Percentiles rank a stretch among this genome's conserved stretches.
These are phyloP conservation scores for Melinopterus prodromus DNA, from an alignment of 2,888 invertebrate species.

Conservation along the genomic window DNA sequence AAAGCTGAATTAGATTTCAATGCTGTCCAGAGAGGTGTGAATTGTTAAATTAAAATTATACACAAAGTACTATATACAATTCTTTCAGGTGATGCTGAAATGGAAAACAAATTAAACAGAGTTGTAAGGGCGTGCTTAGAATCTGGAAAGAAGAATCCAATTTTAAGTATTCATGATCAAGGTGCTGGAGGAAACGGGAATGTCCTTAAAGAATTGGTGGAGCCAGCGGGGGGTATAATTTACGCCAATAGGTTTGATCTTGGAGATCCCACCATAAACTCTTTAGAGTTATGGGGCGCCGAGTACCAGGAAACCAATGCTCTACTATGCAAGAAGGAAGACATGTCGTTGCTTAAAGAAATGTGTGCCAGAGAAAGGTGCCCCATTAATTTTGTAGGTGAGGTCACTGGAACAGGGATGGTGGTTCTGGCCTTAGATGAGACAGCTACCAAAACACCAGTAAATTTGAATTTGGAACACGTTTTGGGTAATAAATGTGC, in stretches of 20 bases:
- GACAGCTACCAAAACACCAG: slow-evolving; percentile 70
- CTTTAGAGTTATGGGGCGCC: slow-evolving; percentile 96
- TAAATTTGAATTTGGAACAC: slow-evolving; percentile 87
- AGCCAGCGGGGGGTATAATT: slow-evolving; percentile 93
- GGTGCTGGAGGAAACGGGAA: slow-evolving; percentile 99
- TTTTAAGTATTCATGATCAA: slow-evolving; percentile 96
- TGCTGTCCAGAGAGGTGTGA: slow-evolving; percentile 86
- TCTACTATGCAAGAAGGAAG: slow-evolving; percentile 76
- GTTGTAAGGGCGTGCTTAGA: slow-evolving; percentile 94
- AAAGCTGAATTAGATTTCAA: slow-evolving; percentile 90
- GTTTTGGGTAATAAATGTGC: slow-evolving; percentile 71
- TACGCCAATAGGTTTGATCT: slow-evolving; percentile 86
- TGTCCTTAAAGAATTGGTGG: slow-evolving; percentile 95
- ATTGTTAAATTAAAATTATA: background rate
- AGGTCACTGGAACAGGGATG: slow-evolving; percentile 86
- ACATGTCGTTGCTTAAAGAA: slow-evolving; percentile 69
- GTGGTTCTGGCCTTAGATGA: slow-evolving; percentile 74
- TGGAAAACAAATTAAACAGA: slow-evolving; percentile 97
- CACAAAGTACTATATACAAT: slow-evolving; percentile 38
- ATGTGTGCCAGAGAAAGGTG: slow-evolving; percentile 91
- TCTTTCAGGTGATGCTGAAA: slow-evolving; percentile 81
- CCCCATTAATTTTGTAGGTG: slow-evolving; percentile 91
- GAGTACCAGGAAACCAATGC: slow-evolving; percentile 98
- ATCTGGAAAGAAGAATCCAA: slow-evolving; percentile 82
- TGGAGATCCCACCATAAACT: slow-evolving; percentile 94